A percentile compares a stretch with the other conserved stretches of the same genome.
phyloP scores from a whole-genome alignment of 2,797 vertebrate genomes.

The Rhinogobio ventralis region DNA sequence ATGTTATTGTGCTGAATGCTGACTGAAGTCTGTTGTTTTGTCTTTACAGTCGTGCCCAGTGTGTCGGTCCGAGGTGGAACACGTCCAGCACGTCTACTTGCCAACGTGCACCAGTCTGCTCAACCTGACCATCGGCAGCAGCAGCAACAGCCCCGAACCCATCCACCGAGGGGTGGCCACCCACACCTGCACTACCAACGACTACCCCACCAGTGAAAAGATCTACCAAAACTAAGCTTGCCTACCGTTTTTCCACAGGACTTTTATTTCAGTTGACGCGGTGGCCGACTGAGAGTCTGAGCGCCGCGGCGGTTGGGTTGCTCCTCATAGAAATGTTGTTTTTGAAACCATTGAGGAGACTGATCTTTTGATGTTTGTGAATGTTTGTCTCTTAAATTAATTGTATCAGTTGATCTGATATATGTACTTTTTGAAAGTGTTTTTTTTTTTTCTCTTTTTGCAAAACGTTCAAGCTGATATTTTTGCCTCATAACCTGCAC shows the following conservation, averaged over 20 bases:
- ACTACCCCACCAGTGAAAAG: slow-evolving; percentile 75
- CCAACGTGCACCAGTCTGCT: slow-evolving; percentile 96
- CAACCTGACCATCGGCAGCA: slow-evolving; percentile 81
- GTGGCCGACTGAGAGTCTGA: background rate
- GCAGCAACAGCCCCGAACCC: slow-evolving; percentile 66
- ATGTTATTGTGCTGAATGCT: background rate
- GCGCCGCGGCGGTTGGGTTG: background rate
- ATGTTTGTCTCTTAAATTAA: slow-evolving; percentile 65
- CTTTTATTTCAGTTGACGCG: slow-evolving; percentile 33
- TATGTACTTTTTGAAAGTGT: slow-evolving; percentile 41
- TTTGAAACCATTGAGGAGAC: slow-evolving; percentile 48
- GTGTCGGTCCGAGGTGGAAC: slow-evolving; percentile 91
- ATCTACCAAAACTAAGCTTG: slow-evolving; percentile 75
- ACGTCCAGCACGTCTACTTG: slow-evolving; percentile 95
- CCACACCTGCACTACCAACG: slow-evolving; percentile 75
- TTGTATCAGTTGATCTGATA: slow-evolving; percentile 83
- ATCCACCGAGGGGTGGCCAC: slow-evolving; percentile 71
- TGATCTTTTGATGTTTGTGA: slow-evolving; percentile 47
- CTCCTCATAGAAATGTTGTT: background rate
- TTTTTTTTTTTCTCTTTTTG: slow-evolving; percentile 28
- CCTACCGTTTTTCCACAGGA: slow-evolving; percentile 43
- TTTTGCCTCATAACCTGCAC: slow-evolving; percentile 52
- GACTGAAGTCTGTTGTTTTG: background rate
- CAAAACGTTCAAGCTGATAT: background rate
- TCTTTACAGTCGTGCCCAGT: slow-evolving; percentile 87